Evolutionary conservation across 1,140 invertebrate species (phyloP), one percentile per base, ranked within the genome.

Genomic region (Bilobella aurantiaca): DNA sequence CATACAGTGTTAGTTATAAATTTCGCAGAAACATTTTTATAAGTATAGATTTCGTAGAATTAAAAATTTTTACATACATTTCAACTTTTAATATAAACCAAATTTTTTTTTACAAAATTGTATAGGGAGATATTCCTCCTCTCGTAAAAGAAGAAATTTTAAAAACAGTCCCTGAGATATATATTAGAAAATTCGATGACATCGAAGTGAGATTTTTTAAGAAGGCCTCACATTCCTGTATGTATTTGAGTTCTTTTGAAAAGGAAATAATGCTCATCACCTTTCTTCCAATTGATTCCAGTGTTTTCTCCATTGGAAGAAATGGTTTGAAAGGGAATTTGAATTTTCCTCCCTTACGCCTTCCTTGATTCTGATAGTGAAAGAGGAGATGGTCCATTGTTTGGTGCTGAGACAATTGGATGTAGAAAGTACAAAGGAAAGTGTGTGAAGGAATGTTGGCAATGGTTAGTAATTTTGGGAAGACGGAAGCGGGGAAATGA

Each of bases 401-500:
- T 59, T 32, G 23, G 25, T 59, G 14, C 31, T 12, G 34, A 63
- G 47, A 53, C 16, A 64, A 29, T 31, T 34, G 46, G 32, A 14
- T n/a, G 21, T 42, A 16, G 21, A 1, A 57, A 32, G n/a, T 31
- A 58, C 21, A 47, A 23, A 23, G 25, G 21, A 23, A 60, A 27
- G 27, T n/a, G n/a, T n/a, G n/a, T n/a, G n/a, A n/a, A n/a, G n/a
- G n/a, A n/a, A n/a, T n/a, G n/a, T n/a, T 42, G 47, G 27, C 31
- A 30, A 57, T 27, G 37, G 59, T 32, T 32, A 30, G 32, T 62
- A 25, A 37, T 32, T 62, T 27, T 29, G 21, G 42, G 58, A 62
- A 57, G 46, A 62, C 56, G 49, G 64, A 62, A 65, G 67, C 56
- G 61, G 53, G 61, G 63, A 63, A 67, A 67, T 70, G 69, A 67